Evolutionary conservation across 2,113 vertebrate species (phyloP).

Genomic region (Cololabis saira): DNA sequence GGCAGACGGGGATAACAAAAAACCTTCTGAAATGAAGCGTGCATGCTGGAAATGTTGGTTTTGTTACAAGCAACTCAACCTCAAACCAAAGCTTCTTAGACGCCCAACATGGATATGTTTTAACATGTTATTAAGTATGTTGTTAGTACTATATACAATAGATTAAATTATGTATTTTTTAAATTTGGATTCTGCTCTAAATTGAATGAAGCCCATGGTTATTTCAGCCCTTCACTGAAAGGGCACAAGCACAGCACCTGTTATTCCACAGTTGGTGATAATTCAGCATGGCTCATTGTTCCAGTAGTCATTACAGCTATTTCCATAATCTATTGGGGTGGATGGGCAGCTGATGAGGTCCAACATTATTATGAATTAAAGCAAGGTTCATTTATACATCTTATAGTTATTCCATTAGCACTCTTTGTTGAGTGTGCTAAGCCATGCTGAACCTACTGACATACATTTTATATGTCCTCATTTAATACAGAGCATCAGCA

Average conservation of each 20-base stretch:
- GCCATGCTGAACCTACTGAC: constrained; percentile 57
- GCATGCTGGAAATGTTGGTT: constrained; percentile 2
- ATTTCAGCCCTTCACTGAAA: constrained; percentile 47
- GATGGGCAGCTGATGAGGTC: constrained; percentile 71
- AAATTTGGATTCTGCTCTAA: constrained; percentile 4
- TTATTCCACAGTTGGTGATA: constrained; percentile 58
- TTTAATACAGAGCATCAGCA: constrained; percentile 44
- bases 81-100: constrained; percentile 10
- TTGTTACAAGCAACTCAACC: constrained; percentile 16
- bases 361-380: constrained; percentile 74
- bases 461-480: constrained; percentile 58
- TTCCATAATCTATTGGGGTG: constrained; percentile 75
- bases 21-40: neutral
- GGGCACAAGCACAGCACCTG: constrained; percentile 23
- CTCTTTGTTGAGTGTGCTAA: constrained; percentile 50
- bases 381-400: constrained; percentile 66
- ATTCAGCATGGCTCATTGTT: constrained; percentile 76
- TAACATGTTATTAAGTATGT: no score
- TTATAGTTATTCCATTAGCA: constrained; percentile 71
- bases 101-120: constrained; percentile 25
- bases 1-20: neutral
- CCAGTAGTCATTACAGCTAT: constrained; percentile 66
- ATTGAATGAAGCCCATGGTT: constrained; percentile 43
- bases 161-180: constrained; percentile 28
- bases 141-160: constrained; percentile 11